Percentiles rank a stretch among this genome's conserved stretches.
Conservation (phyloP, 2,113 vertebrate genomes). For the Podarcis raffonei region DNA sequence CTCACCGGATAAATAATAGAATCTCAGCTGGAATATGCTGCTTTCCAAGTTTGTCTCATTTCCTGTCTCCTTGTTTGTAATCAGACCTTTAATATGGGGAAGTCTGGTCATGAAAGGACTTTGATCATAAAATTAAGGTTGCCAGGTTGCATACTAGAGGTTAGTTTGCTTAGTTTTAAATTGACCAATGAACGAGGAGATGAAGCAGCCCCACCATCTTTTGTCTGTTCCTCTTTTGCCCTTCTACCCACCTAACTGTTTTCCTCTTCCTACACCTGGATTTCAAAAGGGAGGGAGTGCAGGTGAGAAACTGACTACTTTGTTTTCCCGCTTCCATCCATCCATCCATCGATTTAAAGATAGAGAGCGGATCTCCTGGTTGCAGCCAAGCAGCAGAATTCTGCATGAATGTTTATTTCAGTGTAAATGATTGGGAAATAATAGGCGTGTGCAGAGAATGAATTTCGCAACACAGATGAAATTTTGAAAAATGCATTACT, state of each 20-base stretch:
- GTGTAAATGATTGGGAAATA: background rate
- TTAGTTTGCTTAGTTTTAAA: background rate
- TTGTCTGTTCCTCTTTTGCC: background rate
- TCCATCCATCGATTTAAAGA: background rate
- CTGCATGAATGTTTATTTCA: background rate
- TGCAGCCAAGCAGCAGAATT: background rate
- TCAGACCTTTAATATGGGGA: conserved; percentile 8
- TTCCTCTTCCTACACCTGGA: background rate
- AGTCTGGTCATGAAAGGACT: background rate
- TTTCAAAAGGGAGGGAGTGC: background rate
- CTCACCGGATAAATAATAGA: conserved; percentile 18
- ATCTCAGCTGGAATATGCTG: conserved; percentile 6
- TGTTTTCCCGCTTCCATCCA: background rate
- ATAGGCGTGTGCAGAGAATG: background rate
- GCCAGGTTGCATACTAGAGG: background rate
- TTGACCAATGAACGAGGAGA: background rate
- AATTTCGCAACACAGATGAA: background rate
- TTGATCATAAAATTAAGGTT: background rate
- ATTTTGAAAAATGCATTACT: background rate
- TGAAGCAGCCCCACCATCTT: background rate
- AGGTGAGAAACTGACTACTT: background rate
- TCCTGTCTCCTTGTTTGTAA: conserved; percentile 13
- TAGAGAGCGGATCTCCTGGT: background rate
- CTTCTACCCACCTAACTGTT: conserved; percentile 9
- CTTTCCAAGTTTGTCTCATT: conserved; percentile 13